phyloP scores from a whole-genome alignment of 2,113 vertebrate species.

The Channa argus region DNA sequence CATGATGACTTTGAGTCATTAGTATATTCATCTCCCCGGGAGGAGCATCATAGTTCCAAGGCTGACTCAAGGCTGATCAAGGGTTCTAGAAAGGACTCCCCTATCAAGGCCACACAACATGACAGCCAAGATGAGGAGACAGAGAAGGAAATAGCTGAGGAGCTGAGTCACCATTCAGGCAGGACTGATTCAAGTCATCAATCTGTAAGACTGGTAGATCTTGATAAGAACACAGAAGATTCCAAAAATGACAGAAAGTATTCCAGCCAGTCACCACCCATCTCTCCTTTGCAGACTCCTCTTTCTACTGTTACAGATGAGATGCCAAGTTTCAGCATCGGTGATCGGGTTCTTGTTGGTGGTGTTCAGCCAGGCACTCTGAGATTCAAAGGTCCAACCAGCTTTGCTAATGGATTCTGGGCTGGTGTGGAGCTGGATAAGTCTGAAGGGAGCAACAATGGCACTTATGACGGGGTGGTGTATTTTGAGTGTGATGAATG shows the following conservation, averaged over 20 bases:
- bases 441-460: constrained; percentile 94
- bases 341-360: constrained; percentile 92
- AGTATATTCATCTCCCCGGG: constrained; percentile 67
- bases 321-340: constrained; percentile 86
- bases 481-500: constrained; percentile 91
- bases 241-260: constrained; percentile 70
- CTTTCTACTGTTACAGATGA: constrained; percentile 60
- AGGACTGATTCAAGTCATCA: constrained; percentile 73
- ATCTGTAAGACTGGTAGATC: constrained; percentile 83
- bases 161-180: constrained; percentile 80
- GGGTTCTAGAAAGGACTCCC: constrained; percentile 26
- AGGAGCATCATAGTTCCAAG: constrained; percentile 63
- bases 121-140: constrained; percentile 70
- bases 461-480: constrained; percentile 88
- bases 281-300: constrained; percentile 52
- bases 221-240: constrained; percentile 78
- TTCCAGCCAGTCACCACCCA: constrained; percentile 46
- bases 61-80: constrained; percentile 54
- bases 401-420: constrained; percentile 94
- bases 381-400: constrained; percentile 91
- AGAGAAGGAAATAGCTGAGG: constrained; percentile 89
- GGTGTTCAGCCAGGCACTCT: constrained; percentile 91
- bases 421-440: constrained; percentile 94
- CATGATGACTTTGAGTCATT: constrained; percentile 85
- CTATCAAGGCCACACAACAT: constrained; percentile 18